Percentiles rank a stretch among this genome's conserved stretches.
These are phyloP conservation scores for Alces alces DNA, from an alignment of 2,113 vertebrate genomes.

Conservation along the genomic window DNA sequence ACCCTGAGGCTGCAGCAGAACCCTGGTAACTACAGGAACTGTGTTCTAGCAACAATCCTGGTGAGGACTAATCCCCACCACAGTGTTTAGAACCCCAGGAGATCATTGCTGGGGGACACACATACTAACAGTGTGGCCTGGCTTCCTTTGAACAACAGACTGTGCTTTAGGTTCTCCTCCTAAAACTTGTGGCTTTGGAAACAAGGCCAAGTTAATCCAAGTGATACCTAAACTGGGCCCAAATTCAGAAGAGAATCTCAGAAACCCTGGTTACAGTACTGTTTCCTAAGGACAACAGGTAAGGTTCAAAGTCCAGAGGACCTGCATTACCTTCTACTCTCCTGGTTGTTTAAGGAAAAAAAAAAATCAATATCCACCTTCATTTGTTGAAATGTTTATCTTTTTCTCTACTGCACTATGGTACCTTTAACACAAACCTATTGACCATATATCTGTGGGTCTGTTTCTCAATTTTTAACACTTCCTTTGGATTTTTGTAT, in stretches of 20 bases:
- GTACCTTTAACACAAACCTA: background rate
- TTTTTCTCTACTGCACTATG: background rate
- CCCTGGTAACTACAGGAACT: background rate
- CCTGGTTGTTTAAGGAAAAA: background rate
- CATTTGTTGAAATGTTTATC: background rate
- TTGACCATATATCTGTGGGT: background rate
- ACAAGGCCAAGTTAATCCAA: background rate
- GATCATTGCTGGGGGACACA: background rate
- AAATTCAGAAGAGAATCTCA: background rate
- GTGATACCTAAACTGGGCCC: background rate
- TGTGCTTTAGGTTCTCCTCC: background rate
- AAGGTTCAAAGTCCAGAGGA: background rate
- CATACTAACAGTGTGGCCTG: background rate
- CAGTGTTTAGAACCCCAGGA: background rate
- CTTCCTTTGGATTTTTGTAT: background rate
- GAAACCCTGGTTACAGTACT: background rate
- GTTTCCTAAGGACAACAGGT: background rate
- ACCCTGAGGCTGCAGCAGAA: background rate
- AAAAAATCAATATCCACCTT: background rate
- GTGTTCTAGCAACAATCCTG: background rate
- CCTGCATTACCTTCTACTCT: background rate
- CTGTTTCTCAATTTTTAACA: background rate
- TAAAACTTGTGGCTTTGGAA: background rate
- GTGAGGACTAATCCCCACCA: background rate
- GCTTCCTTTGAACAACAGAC: background rate